Evolutionary conservation across 2,888 invertebrate genomes (phyloP), one percentile per base, ranked within the genome.

Genomic region (Eupithecia tripunctaria): DNA sequence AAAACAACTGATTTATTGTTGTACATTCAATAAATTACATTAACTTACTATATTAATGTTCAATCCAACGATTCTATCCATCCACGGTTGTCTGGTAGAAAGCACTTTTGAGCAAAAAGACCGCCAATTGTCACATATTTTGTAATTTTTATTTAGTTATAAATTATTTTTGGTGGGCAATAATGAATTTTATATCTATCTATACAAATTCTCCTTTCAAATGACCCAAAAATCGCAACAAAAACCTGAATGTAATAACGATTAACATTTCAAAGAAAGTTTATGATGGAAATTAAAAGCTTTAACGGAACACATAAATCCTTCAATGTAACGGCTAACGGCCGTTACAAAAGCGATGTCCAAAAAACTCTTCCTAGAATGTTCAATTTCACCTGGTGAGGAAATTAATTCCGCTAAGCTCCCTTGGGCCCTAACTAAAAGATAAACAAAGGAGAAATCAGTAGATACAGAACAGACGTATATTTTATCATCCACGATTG

Each of bases 391-490:
- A 63, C 65, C 71, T 27, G 73, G 69, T 78, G 77, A 79, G 77
- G 76, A 76, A 80, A 81, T 80, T 80, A 80, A 80, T 80, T 80
- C 75, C 71, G 74, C 74, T 75, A 78, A 80, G 80, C 80, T 81
- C 76, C 25, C 56, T 25, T 56, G 25, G 25, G 25, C 12, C 25
- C 25, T 12, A 12, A 51, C 8, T 51, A 25, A 56, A 14, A 25
- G 56, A 25, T 56, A 56, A 4, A 3, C 25, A 56, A 21, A 25
- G 14, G 14, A 25, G 56, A 14, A 25, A 25, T 51, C 56, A 56
- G 56, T 56, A 56, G 25, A 14, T 10, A 2, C 47, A 51, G 32
- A 36, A 36, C 36, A 8, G 1, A 51, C 47, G 10, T 51, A 21
- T 21, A n/a, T 10, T 21, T 41, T 41, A 18, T 41, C 5, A 15